Conservation (phyloP, 1,140 invertebrate species). For the Atopsyche davidsoni region DNA sequence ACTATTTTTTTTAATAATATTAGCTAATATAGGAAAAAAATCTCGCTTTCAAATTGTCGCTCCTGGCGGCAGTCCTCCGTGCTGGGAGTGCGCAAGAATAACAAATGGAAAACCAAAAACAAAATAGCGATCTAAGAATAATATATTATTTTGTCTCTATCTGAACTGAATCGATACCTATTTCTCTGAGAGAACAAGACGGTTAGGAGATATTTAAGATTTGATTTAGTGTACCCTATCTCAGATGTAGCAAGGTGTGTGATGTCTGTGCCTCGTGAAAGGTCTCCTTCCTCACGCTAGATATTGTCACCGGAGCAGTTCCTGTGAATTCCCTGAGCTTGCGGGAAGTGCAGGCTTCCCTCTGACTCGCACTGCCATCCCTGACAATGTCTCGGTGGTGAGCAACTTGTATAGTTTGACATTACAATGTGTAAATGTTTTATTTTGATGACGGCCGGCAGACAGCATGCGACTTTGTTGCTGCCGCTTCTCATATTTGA, state of each 20-base stretch:
- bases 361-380: slow-evolving; percentile 5
- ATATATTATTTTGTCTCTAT: slow-evolving; percentile 29
- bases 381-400: slow-evolving; percentile 17
- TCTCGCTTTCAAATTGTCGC: slow-evolving; percentile 10
- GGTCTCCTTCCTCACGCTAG: background rate
- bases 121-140: slow-evolving; percentile 29
- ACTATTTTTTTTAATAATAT: slow-evolving; percentile 10
- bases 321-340: no score
- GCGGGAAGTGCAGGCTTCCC: no score
- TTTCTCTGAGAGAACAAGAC: slow-evolving; percentile 28
- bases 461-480: background rate
- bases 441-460: background rate
- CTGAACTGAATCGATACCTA: slow-evolving; percentile 29
- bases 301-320: no score
- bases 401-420: slow-evolving; percentile 29
- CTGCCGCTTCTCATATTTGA: slow-evolving; percentile 17
- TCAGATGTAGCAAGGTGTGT: background rate
- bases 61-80: slow-evolving; percentile 2
- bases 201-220: slow-evolving; percentile 21
- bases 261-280: background rate
- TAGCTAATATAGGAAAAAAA: background rate
- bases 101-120: slow-evolving; percentile 27
- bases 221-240: slow-evolving; percentile 13
- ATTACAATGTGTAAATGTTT: slow-evolving; percentile 19
- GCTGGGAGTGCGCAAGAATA: slow-evolving; percentile 12